phyloP scores from a whole-genome alignment of 2,888 invertebrate species.

The Papilio demoleus region DNA sequence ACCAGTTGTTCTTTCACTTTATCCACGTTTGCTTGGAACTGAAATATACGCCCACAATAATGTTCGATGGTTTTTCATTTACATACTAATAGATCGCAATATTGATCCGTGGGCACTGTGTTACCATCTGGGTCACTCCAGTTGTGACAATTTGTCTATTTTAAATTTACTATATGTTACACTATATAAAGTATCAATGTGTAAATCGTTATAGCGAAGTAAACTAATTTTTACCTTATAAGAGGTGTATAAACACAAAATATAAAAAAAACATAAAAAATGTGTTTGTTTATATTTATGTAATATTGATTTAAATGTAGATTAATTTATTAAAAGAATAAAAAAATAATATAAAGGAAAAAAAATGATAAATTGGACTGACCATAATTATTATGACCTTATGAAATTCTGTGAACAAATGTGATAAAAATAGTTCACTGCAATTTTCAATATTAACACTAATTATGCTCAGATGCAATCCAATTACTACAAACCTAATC shows the following conservation, averaged over 20 bases:
- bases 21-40: conserved; percentile 3
- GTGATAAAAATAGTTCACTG: background rate
- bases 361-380: no score
- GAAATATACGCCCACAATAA: conserved; percentile 34
- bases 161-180: background rate
- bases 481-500: conserved; percentile 31
- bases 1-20: conserved; percentile 8
- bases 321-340: background rate
- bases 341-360: no score
- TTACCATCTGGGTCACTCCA: conserved; percentile 19
- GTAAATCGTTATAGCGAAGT: background rate
- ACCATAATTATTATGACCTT: no score
- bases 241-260: no score
- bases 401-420: background rate
- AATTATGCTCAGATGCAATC: conserved; percentile 23
- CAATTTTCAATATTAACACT: background rate
- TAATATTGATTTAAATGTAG: background rate
- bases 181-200: background rate
- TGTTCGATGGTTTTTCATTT: conserved; percentile 7
- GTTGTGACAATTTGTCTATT: background rate
- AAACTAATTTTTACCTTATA: background rate
- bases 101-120: background rate
- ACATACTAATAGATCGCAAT: conserved; percentile 19
- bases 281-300: no score
- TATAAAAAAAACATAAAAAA: no score